Evolutionary conservation across 2,888 invertebrate species (phyloP).

Genomic region (Trisateles emortualis): DNA sequence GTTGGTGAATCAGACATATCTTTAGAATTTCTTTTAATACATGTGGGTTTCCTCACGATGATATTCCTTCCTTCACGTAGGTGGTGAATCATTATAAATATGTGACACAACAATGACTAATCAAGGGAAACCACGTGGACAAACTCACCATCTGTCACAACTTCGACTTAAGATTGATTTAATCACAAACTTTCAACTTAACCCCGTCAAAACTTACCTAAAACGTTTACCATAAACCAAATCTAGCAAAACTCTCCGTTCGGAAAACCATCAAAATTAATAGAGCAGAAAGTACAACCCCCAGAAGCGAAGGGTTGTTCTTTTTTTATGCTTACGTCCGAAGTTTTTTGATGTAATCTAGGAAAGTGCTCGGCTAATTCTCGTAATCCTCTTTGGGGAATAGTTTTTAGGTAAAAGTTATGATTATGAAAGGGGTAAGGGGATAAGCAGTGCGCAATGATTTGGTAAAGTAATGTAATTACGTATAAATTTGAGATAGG

Average conservation of each 20-base stretch:
- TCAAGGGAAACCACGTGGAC: too few relatives aligned
- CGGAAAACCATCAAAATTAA: conserved; percentile 44
- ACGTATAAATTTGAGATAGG: too few relatives aligned
- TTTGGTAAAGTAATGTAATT: background rate
- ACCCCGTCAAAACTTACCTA: conserved; percentile 12
- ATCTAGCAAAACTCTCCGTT: conserved; percentile 9
- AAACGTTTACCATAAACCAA: conserved; percentile 13
- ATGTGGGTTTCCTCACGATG: too few relatives aligned
- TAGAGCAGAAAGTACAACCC: conserved; percentile 41
- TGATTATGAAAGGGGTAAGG: conserved; percentile 1
- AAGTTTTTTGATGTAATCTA: conserved; percentile 40
- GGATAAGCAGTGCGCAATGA: background rate
- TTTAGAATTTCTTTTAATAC: too few relatives aligned
- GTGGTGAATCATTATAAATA: too few relatives aligned
- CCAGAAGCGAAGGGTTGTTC: conserved; percentile 19
- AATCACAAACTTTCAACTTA: background rate
- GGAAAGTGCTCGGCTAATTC: conserved; percentile 39
- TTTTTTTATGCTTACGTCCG: conserved; percentile 37
- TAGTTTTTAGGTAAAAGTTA: conserved; percentile 8
- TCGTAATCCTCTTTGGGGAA: conserved; percentile 1
- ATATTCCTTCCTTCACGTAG: too few relatives aligned
- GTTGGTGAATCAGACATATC: too few relatives aligned
- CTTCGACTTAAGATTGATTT: background rate
- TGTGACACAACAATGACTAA: too few relatives aligned
- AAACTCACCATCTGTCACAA: too few relatives aligned